Base-by-base conservation (phyloP, 2,113 vertebrate species). In the Psittacus erithacus region DNA sequence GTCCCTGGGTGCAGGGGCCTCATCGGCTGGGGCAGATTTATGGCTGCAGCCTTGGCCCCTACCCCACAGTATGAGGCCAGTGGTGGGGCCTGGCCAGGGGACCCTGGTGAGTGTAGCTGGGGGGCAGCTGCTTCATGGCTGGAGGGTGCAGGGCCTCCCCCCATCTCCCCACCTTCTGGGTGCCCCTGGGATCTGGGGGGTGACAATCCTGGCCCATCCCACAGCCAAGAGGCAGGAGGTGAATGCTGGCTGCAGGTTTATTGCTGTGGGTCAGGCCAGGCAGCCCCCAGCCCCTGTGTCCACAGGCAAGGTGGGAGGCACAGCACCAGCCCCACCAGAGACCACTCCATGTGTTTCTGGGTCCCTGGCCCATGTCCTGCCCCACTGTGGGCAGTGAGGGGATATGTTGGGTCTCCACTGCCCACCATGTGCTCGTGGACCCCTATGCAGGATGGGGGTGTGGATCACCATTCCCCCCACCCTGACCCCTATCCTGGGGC, bases 381-480 rank as follows among this genome's bases (percentile, higher is more conserved):
- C 24, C 49, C 7, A 7, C 62, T 44, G 49, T 5, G 18, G 49
- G 38, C 47, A 79, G 33, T 59, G 33, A 59, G 13, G 13, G 55
- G 20, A n/a, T 20, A 59, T 13, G 20, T 33, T n/a, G 13, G 22
- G 33, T n/a, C 33, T 16, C 57, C 57, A 4, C 57, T 24, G 82
- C 69, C 49, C 20, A 3, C 11, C 13, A 23, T 24, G 43, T 23
- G 47, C 60, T 27, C 2, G 1, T 8, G 3, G 77, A 17, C 44
- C 73, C 20, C 13, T 2, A 3, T 12, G 23, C 3, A 12, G 43
- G 60, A 10, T 57, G 8, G 35, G 28, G 24, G 10, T 35, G 43
- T 2, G 1, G 35, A 41, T 41, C 19, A n/a, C 20, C 1, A 3
- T 4, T 35, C 75, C 31, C 38, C 27, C 22, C 5, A 9, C 79